Evolutionary conservation across 1,140 invertebrate species (phyloP), one percentile per base, ranked within the genome.

Genomic region (Zophobas atratus): DNA sequence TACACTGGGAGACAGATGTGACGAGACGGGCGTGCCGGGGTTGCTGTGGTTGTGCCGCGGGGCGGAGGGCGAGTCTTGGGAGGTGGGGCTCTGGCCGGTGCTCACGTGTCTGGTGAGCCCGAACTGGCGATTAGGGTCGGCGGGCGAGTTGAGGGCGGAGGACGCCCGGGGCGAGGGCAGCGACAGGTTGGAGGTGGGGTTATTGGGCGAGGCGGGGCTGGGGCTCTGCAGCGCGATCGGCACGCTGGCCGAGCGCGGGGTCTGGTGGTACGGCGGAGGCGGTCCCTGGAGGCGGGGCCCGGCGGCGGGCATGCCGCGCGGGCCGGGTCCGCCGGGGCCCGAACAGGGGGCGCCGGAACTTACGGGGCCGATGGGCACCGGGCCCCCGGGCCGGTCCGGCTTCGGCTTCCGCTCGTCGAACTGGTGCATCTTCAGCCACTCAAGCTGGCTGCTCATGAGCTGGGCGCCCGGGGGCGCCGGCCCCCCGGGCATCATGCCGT

Each of bases 381-480:
- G 77, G 81, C 75, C 82, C 80, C 82, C 83, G 6, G 63, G 77
- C 82, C 80, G 73, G 56, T 75, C 76, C 38, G 72, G 78, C 77
- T 80, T 84, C 84, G 84, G 77, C 89, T 88, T 79, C 75, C 89
- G 88, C 72, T 92, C 93, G 80, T 95, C 94, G 87, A 95, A 95
- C 84, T 94, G 93, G 83, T 94, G 96, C 63, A 97, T 87, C 86
- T 97, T 96, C 80, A 95, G 93, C 96, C 96, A 98, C 84, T 96
- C 94, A 86, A 94, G 91, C 86, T 91, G 93, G 53, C 88, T 88
- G 82, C 85, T 81, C 75, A 87, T 84, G 6, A 67, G 60, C 32
- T 67, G 60, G 32, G 38, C 32, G 48, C 36, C 86, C 83, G 33
- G 85, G 85, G 76, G 88, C 88, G 53, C 88, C 86, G 79, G 88